phyloP scores from a whole-genome alignment of 2,888 invertebrate genomes.

The Hypena proboscidalis region DNA sequence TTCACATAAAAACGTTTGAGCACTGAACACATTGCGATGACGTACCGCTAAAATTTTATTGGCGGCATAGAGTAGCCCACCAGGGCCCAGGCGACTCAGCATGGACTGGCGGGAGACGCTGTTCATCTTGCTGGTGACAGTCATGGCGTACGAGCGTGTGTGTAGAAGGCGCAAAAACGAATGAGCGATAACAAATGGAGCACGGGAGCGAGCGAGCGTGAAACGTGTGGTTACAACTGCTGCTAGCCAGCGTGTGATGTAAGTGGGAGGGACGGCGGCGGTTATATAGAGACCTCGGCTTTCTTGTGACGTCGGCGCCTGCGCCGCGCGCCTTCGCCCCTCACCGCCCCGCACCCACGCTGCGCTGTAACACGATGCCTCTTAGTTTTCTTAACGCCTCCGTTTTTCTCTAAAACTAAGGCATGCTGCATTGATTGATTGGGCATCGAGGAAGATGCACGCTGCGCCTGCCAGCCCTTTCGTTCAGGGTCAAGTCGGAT shows the following conservation, averaged over 20 bases:
- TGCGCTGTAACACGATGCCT: slow-evolving; percentile 35
- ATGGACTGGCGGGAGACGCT: slow-evolving; percentile 81
- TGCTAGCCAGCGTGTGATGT: slow-evolving; percentile 73
- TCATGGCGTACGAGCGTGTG: slow-evolving; percentile 72
- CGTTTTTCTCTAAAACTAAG: slow-evolving; percentile 61
- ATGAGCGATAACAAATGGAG: slow-evolving; percentile 59
- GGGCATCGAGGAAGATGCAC: slow-evolving; percentile 41
- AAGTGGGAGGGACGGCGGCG: slow-evolving; percentile 70
- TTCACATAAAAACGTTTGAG: slow-evolving; percentile 42
- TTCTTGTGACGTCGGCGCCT: slow-evolving; percentile 71
- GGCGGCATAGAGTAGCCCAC: slow-evolving; percentile 79
- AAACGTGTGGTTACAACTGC: slow-evolving; percentile 61
- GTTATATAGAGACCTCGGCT: slow-evolving; percentile 81
- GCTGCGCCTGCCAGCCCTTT: slow-evolving; percentile 13
- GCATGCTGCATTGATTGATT: slow-evolving; percentile 63
- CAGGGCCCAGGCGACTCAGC: slow-evolving; percentile 79
- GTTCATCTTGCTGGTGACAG: slow-evolving; percentile 83
- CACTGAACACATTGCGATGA: slow-evolving; percentile 60
- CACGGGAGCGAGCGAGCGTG: slow-evolving; percentile 67
- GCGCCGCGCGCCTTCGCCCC: slow-evolving; percentile 54
- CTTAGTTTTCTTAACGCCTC: slow-evolving; percentile 67
- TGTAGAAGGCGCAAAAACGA: slow-evolving; percentile 62
- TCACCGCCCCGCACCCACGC: slow-evolving; percentile 49
- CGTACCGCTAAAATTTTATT: slow-evolving; percentile 84
- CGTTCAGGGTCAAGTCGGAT: no score